Conservation (phyloP, 2,113 vertebrate genomes). For the Saccopteryx leptura region DNA sequence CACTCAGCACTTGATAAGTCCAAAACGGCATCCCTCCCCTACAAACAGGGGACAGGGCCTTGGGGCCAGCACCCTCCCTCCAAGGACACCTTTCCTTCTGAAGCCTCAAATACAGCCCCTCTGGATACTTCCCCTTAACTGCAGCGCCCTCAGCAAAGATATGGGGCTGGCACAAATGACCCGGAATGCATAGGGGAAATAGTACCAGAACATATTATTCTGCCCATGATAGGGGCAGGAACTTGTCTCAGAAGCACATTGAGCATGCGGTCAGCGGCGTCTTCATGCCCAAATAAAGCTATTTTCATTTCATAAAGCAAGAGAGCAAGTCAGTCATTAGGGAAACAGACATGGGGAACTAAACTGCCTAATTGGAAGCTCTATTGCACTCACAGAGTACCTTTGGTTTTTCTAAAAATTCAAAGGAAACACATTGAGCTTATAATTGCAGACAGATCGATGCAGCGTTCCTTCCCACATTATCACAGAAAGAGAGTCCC, state of each 20-base stretch:
- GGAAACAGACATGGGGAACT: conserved; percentile 81
- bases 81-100: background rate
- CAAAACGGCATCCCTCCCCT: background rate
- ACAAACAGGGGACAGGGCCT: background rate
- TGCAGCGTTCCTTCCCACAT: conserved; percentile 74
- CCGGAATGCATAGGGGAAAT: background rate
- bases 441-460: conserved; percentile 77
- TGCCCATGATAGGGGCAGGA: conserved; percentile 28
- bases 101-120: background rate
- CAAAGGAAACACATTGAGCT: conserved; percentile 80
- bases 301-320: conserved; percentile 85
- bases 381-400: conserved; percentile 81
- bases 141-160: background rate
- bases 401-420: conserved; percentile 83
- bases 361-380: conserved; percentile 84
- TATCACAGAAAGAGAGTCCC: conserved; percentile 60
- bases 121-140: background rate
- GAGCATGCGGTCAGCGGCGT: conserved; percentile 73
- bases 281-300: conserved; percentile 77
- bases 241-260: conserved; percentile 69
- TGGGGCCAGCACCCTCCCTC: background rate
- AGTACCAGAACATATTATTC: conserved; percentile 38
- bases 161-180: background rate
- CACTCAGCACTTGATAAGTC: background rate
- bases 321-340: conserved; percentile 81